Evolutionary conservation across 2,888 invertebrate species (phyloP), one percentile per base, ranked within the genome.

Genomic region (Melinopterus prodromus): DNA sequence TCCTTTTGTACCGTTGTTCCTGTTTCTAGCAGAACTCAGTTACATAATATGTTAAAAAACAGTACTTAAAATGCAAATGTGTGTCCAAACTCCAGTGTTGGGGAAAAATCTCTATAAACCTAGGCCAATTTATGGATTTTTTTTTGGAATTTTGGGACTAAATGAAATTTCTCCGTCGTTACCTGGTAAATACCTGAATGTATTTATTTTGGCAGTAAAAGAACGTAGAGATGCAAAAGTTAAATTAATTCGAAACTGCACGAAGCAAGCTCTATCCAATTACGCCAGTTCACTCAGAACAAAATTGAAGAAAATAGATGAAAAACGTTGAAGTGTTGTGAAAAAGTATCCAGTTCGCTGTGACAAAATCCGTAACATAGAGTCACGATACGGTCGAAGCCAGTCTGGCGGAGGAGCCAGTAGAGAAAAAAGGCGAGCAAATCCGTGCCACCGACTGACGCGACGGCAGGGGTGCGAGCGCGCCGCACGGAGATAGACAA

Each of bases 321-420:
- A 26, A 26, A 26, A 26, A 26, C 26, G 53, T 53, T 53, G 53
- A 53, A 53, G 53, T 12, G 12, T 12, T 12, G 53, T 26, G 26
- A 26, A 26, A 26, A 26, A 26, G 26, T 26, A 26, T 26, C 53
- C 53, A 7, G 53, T 53, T 53, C 53, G 53, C 26, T 74, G 74
- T 74, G 74, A 74, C 74, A 74, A 74, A 74, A 74, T 74, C 74
- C 74, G 74, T 74, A 74, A 74, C 74, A 74, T 74, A 37, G 37
- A 74, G 74, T 74, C 74, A 74, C 74, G 74, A 74, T 74, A 74
- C 74, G 74, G 37, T 37, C 74, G 74, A 74, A 74, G 74, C n/a
- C 36, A 35, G 74, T 74, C 37, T 36, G 35, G 6, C 74, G 74
- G 37, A 74, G 36, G 26, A 74, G 74, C 35, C 74, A 35, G 74